A percentile compares a stretch with the other conserved stretches of the same genome.
Conservation (phyloP, 2,888 invertebrate species). For the Cerastis leucographa region DNA sequence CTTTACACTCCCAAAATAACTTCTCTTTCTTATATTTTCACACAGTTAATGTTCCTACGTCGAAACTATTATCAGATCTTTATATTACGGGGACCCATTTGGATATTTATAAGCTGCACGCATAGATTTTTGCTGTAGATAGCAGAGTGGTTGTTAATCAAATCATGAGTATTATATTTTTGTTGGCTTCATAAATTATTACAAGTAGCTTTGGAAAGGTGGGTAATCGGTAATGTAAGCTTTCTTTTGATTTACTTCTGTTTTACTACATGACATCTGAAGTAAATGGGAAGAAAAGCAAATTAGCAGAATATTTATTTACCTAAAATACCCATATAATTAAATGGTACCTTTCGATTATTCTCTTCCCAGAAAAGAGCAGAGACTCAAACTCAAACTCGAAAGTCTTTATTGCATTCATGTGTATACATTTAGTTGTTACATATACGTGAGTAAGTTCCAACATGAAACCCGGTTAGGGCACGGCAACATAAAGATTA, state of each 20-base stretch:
- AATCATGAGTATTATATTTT: background rate
- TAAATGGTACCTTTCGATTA: background rate
- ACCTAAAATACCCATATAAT: background rate
- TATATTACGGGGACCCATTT: slow-evolving; percentile 19
- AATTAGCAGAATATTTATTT: background rate
- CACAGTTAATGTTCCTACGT: slow-evolving; percentile 12
- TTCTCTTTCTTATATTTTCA: slow-evolving; percentile 7
- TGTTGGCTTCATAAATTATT: background rate
- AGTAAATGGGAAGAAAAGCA: background rate
- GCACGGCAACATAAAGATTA: too few species aligned
- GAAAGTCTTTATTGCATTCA: too few species aligned
- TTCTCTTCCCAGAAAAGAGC: background rate
- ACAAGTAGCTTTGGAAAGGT: background rate
- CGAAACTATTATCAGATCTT: slow-evolving; percentile 27
- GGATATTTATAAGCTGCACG: slow-evolving; percentile 36
- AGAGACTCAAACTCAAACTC: too few species aligned
- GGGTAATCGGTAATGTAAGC: background rate
- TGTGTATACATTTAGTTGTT: too few species aligned
- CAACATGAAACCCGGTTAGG: too few species aligned
- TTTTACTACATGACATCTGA: background rate
- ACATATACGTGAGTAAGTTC: too few species aligned
- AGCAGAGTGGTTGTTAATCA: slow-evolving; percentile 13
- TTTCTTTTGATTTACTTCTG: background rate
- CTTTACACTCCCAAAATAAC: slow-evolving; percentile 32
- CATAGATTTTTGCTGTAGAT: slow-evolving; percentile 32